Evolutionary conservation across 2,888 invertebrate species (phyloP), one percentile per base, ranked within the genome.

Genomic region (Therioaphis trifolii): DNA sequence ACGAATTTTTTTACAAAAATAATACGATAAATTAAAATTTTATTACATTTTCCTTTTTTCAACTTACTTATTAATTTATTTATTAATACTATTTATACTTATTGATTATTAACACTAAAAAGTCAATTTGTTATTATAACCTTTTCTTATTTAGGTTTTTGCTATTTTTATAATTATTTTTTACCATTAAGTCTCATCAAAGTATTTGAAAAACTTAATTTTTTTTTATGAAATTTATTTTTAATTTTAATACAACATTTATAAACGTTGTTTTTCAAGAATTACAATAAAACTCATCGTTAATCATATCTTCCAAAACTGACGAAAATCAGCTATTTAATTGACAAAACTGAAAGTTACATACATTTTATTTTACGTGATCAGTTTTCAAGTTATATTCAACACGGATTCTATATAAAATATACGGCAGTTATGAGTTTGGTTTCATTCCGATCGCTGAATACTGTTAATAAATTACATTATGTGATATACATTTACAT

Each of bases 1-100:
- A 72, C n/a, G 72, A 52, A n/a, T 52, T 52, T 72, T 72, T 72
- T 72, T 52, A 27, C 35, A 40, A 68, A 11, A 68, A 21, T 68
- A 68, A 35, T 35, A 35, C 35, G 35, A 68, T 40, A 49, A 46
- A 46, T 71, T 12, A 49, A 27, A 18, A 27, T 27, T 27, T 71
- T 18, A 29, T 21, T 35, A 9, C 18, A 29, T 61, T 58, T 27
- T 40, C 40, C 58, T 14, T 75, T 55, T 46, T 71, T 24, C 46
- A 49, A 14, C 15, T 27, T 68, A 68, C 5, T 49, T 55, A 3
- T 55, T 27, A 12, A n/a, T 72, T 18, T 7, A n/a, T 52, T 1
- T 72, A 35, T 14, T 49, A 49, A 29, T 52, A 21, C 9, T 35
- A 29, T 52, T 35, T 52, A n/a, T 58, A 4, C n/a, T 15, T 46